Conservation (phyloP, 2,113 vertebrate genomes). For the Aphyosemion australe region DNA sequence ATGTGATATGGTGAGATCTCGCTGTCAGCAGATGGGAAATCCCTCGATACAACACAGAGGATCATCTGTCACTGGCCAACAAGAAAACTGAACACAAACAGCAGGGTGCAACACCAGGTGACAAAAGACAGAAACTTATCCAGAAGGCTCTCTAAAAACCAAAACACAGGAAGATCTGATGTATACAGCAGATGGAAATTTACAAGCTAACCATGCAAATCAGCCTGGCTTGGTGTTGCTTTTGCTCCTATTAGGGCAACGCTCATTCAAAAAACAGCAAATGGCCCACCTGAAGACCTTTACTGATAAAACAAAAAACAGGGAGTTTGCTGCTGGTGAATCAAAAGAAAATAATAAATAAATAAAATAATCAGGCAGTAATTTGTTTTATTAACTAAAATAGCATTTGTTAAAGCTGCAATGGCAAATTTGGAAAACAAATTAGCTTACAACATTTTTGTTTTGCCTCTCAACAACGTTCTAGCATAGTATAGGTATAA, state of each 20-base stretch:
- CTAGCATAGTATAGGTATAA: no score
- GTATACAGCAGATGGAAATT: constrained; percentile 8
- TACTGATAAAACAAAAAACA: not conserved
- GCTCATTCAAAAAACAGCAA: no score
- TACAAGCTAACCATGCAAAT: not conserved
- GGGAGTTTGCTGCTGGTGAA: not conserved
- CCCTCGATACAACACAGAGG: constrained; percentile 9
- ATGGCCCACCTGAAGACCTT: no score
- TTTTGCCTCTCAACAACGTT: no score
- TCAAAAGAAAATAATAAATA: not conserved
- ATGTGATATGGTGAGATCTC: constrained; percentile 21
- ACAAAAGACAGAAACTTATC: constrained; percentile 22
- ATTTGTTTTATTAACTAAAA: not conserved
- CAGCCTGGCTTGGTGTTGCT: not conserved
- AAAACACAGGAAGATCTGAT: not conserved
- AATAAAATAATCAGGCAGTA: not conserved
- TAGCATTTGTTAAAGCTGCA: not conserved
- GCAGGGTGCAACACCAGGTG: constrained; percentile 21
- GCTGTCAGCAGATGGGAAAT: constrained; percentile 34
- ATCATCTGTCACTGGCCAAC: constrained; percentile 45
- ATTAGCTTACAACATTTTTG: not conserved
- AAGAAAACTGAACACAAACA: constrained; percentile 31
- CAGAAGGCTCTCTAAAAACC: constrained; percentile 18
- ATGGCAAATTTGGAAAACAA: no score
- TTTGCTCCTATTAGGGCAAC: not conserved